Conservation (phyloP, 2,113 vertebrate species). For the Isurus oxyrinchus region DNA sequence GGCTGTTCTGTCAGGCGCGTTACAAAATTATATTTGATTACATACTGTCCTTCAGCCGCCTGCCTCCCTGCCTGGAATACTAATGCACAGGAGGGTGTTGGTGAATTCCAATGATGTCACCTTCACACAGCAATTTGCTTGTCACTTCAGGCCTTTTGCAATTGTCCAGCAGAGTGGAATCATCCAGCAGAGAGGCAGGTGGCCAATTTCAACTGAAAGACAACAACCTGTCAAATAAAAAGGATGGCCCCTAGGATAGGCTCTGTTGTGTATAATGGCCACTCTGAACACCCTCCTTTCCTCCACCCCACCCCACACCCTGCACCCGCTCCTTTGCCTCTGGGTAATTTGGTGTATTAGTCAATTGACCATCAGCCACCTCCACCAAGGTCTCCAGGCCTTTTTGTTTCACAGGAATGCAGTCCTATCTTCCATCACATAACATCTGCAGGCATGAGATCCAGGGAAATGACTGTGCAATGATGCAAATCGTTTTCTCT, state of each 20-base stretch:
- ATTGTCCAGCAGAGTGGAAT: background rate
- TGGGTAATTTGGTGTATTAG: background rate
- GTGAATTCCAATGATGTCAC: constrained; percentile 7
- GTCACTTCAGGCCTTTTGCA: background rate
- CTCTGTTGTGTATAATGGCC: background rate
- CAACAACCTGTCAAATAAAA: background rate
- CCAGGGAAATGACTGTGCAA: background rate
- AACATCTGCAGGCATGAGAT: background rate
- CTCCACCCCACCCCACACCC: background rate
- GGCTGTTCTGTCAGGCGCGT: background rate
- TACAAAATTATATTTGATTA: constrained; percentile 24
- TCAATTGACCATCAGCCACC: background rate
- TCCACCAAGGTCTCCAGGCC: background rate
- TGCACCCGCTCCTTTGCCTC: background rate
- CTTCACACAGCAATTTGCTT: background rate
- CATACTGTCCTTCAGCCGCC: constrained; percentile 13
- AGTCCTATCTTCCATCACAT: background rate
- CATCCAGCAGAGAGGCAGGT: background rate
- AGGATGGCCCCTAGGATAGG: background rate
- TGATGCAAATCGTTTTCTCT: background rate
- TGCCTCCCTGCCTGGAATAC: background rate
- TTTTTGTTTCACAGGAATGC: background rate
- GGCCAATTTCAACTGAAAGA: background rate
- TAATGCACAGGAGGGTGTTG: background rate
- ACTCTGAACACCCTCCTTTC: background rate